Evolutionary conservation across 2,888 invertebrate genomes (phyloP), one percentile per base, ranked within the genome.

Genomic region (Leptogaster cylindrica): DNA sequence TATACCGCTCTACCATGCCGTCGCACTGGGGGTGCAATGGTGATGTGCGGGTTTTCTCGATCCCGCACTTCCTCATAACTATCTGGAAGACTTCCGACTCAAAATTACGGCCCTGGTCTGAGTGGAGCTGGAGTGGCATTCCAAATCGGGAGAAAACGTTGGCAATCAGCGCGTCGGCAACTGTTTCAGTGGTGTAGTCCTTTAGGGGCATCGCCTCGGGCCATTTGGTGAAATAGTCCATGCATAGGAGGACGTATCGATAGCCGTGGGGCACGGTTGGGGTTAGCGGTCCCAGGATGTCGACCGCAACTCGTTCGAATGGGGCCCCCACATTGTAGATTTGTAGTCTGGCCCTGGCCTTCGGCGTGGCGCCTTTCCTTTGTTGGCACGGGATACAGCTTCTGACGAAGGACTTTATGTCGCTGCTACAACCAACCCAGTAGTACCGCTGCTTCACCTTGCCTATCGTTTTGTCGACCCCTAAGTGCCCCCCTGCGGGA

Each of bases 11-110:
- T 1, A 74, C 72, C 72, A 74, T 74, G 20, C 74, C 73, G 58
- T 74, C 73, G 3, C 72, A 74, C 28, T 73, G 73, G 6, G 75
- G 72, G 66, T 72, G 73, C 18, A 73, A 48, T n/a, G 74, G 66
- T 2, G 73, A 73, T 5, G 72, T 73, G 14, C 41, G n/a, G 12
- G 63, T 71, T 51, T 71, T 70, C 3, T 46, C 31, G 10, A 71
- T 70, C 66, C 69, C 67, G 14, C 67, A 23, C 5, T 65, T 1
- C 5, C 41, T 1, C 8, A 16, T 7, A 41, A 7, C 14, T 7
- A 14, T n/a, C 8, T 41, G 12, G 8, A 41, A 41, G 2, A 41
- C 41, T 3, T 41, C 16, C 4, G 41, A 7, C 41, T 41, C 41
- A 8, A 41, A 41, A 28, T 68, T 52, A 20, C 68, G 23, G 5